Evolutionary conservation across 2,797 vertebrate species (phyloP), one percentile per base, ranked within the genome.

Genomic region (Mastacembelus armatus): DNA sequence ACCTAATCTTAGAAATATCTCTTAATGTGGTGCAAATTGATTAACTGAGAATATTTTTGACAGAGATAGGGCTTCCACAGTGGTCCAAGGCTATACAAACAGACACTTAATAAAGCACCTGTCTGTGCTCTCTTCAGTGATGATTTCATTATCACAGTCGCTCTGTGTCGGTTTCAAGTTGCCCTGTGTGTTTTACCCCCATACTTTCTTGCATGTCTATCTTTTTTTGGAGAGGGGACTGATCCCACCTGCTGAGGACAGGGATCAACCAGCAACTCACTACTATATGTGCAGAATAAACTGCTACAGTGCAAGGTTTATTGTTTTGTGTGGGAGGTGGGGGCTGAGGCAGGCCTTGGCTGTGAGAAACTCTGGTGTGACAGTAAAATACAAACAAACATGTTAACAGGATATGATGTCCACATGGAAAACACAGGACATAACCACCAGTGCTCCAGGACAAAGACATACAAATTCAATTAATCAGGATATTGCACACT

Each of bases 311-410:
- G 66, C 52, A 43, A 24, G 42, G 30, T 3, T 62, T 29, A 33
- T 14, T 12, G 30, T 40, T 42, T 26, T 32, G 44, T 36, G 15
- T 10, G 55, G 33, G 24, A 16, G 12, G 11, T 0, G 33, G 55
- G 47, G 63, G 15, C 19, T 15, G 60, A 29, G 73, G 81, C 21
- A 21, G 47, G 71, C 64, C 64, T 69, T 80, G 80, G 80, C 78
- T 78, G 78, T 81, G 80, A 81, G 82, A 76, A 72, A 61, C 49
- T 81, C 74, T 83, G 78, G 68, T 70, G 47, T 66, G 56, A 70
- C 68, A 66, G 57, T 59, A 77, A 72, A 79, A 74, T 7, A 80
- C 67, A 85, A 57, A 85, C 69, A 83, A 40, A 76, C 70, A 64
- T 65, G 66, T 80, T 18, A 38, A 80, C 78, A 61, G 59, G 64